A percentile compares a stretch with the other conserved stretches of the same genome.
These are phyloP conservation scores for Engystomops pustulosus DNA, from an alignment of 2,113 vertebrate genomes.

Conservation along the genomic window DNA sequence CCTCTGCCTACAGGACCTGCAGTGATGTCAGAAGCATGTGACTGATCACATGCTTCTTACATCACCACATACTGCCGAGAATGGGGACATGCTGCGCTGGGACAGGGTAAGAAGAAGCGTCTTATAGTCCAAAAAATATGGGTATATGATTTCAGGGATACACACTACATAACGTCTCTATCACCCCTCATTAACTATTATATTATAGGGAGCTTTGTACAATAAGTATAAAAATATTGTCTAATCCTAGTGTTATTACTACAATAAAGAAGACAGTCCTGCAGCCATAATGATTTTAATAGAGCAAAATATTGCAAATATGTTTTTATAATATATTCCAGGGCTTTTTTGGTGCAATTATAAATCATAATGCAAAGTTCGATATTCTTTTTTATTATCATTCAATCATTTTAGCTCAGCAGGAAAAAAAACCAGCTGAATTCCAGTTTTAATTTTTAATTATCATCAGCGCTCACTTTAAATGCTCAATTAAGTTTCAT, in stretches of 20 bases:
- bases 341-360: neutral
- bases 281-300: neutral
- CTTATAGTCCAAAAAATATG: no score
- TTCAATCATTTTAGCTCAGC: conserved; percentile 1
- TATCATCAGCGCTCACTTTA: conserved; percentile 31
- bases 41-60: no score
- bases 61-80: no score
- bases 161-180: neutral
- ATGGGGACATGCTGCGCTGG: no score
- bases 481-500: conserved; percentile 54
- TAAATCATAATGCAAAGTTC: neutral
- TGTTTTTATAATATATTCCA: neutral
- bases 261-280: neutral
- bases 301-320: neutral
- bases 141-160: no score
- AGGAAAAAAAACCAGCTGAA: conserved; percentile 3
- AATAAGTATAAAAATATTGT: neutral
- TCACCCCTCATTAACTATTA: neutral
- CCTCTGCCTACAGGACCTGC: no score
- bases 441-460: conserved; percentile 45
- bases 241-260: neutral
- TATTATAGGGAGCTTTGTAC: neutral
- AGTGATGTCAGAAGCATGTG: no score
- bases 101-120: no score
- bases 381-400: neutral